Base-by-base conservation (phyloP, 2,113 vertebrate species). In the Aptenodytes forsteri region DNA sequence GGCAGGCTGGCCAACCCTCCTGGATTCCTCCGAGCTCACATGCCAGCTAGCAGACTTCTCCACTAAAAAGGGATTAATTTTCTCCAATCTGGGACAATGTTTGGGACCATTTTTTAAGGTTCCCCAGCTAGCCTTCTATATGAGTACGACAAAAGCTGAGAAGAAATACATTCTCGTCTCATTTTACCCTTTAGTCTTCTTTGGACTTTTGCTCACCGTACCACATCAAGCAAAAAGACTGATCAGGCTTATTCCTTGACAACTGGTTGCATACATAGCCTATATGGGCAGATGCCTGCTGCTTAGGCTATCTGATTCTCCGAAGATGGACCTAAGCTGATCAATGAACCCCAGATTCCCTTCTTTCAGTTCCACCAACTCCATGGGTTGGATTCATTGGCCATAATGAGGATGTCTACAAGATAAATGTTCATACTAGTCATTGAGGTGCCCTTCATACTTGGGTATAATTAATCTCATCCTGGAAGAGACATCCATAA, bases 371-470 rank as follows among this genome's bases (percentile, higher is more conserved):
- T 81, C n/a, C 54, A 38, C 16, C 26, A 27, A n/a, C 26, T 83
- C 38, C 0, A 0, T 27, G 15, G 9, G 12, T 46, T 85, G 27
- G 4, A 46, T 67, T 90, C n/a, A n/a, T 21, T 91, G 4, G 36
- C 49, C 66, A 13, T 75, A 49, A 70, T 6, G 5, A 94, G 14
- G 14, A 55, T 64, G 6, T 42, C 34, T 70, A 11, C 12, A 50
- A 67, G 10, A 55, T 56, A 27, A 65, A 26, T 70, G 27, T 62
- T 78, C 38, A 26, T 25, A 12, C 6, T 15, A 50, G 34, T 32
- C 30, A 70, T 12, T 0, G 1, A 69, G 42, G 5, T 77, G 34
- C 8, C 55, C 71, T 94, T 91, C 16, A 21, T 58, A 30, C 36
- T 61, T 36, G 21, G 13, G 8, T 69, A 4, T 56, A 67, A 64